A percentile compares a stretch with the other conserved stretches of the same genome.
Evolutionary conservation across 2,888 invertebrate species (phyloP).

Genomic region (Xylota segnis): DNA sequence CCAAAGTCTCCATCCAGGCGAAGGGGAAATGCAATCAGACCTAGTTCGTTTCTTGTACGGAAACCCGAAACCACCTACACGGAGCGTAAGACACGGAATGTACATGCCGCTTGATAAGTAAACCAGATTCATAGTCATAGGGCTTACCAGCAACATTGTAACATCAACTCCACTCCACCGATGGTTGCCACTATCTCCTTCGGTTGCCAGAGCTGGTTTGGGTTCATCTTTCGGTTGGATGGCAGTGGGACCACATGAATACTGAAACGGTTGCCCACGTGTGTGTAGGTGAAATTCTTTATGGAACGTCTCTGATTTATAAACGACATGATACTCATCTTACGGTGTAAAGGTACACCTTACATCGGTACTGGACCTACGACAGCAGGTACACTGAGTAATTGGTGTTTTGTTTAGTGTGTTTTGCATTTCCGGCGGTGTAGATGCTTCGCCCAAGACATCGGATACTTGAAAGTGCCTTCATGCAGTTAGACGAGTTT

Average conservation of each 20-base stretch:
- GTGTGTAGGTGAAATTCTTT: constrained; percentile 45
- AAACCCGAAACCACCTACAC: constrained; percentile 64
- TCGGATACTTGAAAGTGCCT: constrained; percentile 12
- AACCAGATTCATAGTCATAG: constrained; percentile 8
- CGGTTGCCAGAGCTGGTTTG: constrained; percentile 30
- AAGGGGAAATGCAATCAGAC: constrained; percentile 16
- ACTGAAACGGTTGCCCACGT: neutral
- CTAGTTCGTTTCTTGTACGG: constrained; percentile 24
- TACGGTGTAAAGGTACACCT: constrained; percentile 45
- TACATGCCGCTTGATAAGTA: constrained; percentile 18
- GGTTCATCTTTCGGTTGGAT: constrained; percentile 57
- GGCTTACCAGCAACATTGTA: constrained; percentile 45
- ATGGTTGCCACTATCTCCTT: constrained; percentile 51
- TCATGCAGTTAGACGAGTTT: constrained; percentile 7
- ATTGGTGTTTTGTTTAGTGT: constrained; percentile 51
- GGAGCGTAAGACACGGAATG: constrained; percentile 37
- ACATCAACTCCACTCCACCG: constrained; percentile 28
- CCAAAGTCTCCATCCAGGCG: constrained; percentile 36
- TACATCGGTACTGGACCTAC: constrained; percentile 44
- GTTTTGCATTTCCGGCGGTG: constrained; percentile 65
- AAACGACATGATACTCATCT: constrained; percentile 57
- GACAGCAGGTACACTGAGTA: constrained; percentile 20
- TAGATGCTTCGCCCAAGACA: constrained; percentile 39
- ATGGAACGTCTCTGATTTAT: constrained; percentile 8
- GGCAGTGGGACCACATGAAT: constrained; percentile 46